phyloP scores from a whole-genome alignment of 2,113 vertebrate genomes.

The Eretmodus cyanostictus region DNA sequence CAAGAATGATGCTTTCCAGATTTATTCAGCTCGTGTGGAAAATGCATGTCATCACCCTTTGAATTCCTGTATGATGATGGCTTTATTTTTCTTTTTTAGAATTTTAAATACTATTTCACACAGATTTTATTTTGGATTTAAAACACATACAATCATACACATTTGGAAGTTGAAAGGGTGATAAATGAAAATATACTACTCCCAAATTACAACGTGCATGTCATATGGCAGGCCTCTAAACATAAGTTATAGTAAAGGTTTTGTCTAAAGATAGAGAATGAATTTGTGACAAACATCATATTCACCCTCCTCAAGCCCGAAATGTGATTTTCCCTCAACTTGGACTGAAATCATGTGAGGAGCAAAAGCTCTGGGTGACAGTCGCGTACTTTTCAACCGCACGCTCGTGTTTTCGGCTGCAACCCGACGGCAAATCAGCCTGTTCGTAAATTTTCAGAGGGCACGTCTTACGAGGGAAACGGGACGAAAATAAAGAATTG shows the following conservation, averaged over 20 bases:
- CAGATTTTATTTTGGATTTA: neutral
- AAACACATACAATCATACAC: neutral
- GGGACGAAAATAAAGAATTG: slow-evolving; percentile 46
- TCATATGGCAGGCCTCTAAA: slow-evolving; percentile 57
- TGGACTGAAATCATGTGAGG: neutral
- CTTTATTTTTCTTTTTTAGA: neutral
- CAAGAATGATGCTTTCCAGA: slow-evolving; percentile 11
- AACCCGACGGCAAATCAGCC: slow-evolving; percentile 10
- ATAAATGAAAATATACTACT: slow-evolving; percentile 45
- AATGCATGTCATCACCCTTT: slow-evolving; percentile 7
- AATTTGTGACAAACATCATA: slow-evolving; percentile 51
- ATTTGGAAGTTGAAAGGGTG: slow-evolving; percentile 23
- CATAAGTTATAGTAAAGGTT: slow-evolving; percentile 45
- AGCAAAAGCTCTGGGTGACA: slow-evolving; percentile 17
- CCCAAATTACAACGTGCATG: slow-evolving; percentile 54
- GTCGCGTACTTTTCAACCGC: neutral
- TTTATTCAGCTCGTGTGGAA: neutral
- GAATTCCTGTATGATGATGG: neutral
- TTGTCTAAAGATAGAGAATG: slow-evolving; percentile 53
- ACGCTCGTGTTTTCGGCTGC: slow-evolving; percentile 14
- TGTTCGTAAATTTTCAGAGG: slow-evolving; percentile 45
- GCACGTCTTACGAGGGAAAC: slow-evolving; percentile 38
- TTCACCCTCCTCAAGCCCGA: neutral
- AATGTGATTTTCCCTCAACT: neutral
- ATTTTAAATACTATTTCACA: neutral